phyloP scores from a whole-genome alignment of 2,888 invertebrate genomes.

The Agonum fuliginosum region DNA sequence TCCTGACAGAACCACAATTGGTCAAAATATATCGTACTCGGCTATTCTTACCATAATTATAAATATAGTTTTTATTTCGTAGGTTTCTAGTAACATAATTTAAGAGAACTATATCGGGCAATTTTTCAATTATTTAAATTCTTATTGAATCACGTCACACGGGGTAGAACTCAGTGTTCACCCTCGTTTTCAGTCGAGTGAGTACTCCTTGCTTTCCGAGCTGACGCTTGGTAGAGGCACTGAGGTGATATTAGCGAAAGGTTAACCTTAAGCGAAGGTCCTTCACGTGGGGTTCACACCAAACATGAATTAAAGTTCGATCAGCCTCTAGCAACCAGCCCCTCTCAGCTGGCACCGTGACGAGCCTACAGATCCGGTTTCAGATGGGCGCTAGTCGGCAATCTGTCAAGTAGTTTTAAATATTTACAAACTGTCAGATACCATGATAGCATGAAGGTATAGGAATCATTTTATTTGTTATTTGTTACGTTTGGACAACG shows the following conservation, averaged over 20 bases:
- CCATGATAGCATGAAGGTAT: too few relatives aligned
- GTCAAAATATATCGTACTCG: too few relatives aligned
- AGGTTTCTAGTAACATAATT: background rate
- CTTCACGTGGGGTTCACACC: constrained; percentile 49
- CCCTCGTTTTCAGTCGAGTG: constrained; percentile 50
- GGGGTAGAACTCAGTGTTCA: background rate
- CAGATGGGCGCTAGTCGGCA: too few relatives aligned
- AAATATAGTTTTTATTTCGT: background rate
- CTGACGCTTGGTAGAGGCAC: constrained; percentile 1
- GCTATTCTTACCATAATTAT: background rate
- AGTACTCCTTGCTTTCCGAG: constrained; percentile 24
- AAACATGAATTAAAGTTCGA: constrained; percentile 55
- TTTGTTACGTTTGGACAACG: too few relatives aligned
- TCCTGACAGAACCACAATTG: too few relatives aligned
- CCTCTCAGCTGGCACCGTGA: background rate
- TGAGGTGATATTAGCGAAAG: constrained; percentile 47
- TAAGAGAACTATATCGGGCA: background rate
- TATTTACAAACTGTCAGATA: too few relatives aligned
- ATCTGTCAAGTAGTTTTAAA: too few relatives aligned
- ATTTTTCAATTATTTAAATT: constrained; percentile 12
- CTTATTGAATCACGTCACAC: background rate
- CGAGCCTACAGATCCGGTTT: background rate
- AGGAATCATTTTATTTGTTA: too few relatives aligned
- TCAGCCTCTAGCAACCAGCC: constrained; percentile 30
- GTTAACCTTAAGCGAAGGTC: constrained; percentile 56